These are phyloP conservation scores for Xiphias gladius DNA, from an alignment of 2,113 vertebrate genomes.

Conservation along the genomic window DNA sequence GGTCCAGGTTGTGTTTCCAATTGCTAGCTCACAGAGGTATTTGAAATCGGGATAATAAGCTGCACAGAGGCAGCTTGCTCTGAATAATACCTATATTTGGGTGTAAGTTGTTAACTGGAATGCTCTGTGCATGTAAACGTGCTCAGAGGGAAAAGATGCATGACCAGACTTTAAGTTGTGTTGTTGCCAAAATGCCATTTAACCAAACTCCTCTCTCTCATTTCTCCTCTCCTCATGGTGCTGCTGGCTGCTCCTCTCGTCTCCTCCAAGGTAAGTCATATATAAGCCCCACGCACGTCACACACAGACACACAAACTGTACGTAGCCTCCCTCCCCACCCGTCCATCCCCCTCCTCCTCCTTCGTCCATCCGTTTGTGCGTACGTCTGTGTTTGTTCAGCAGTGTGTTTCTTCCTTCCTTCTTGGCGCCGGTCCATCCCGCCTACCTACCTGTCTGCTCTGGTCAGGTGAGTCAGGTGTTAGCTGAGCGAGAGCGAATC, in stretches of 20 bases:
- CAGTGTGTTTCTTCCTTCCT: conserved; percentile 79
- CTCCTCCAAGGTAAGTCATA: conserved; percentile 86
- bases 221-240: conserved; percentile 54
- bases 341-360: conserved; percentile 45
- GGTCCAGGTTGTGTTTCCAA: not conserved
- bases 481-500: conserved; percentile 70
- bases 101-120: conserved; percentile 27
- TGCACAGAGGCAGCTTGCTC: conserved; percentile 38
- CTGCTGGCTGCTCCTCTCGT: conserved; percentile 76
- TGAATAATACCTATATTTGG: conserved; percentile 45
- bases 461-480: conserved; percentile 84
- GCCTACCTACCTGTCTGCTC: conserved; percentile 76
- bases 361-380: conserved; percentile 50
- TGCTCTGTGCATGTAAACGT: conserved; percentile 62
- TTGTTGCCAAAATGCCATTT: conserved; percentile 65
- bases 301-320: conserved; percentile 31
- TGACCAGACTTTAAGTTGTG: not conserved
- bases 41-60: conserved; percentile 40
- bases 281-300: conserved; percentile 34
- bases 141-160: conserved; percentile 38
- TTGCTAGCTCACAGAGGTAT: not conserved
- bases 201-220: conserved; percentile 75
- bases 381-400: conserved; percentile 80
- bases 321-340: conserved; percentile 35
- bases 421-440: conserved; percentile 75